Conservation (phyloP, 2,113 vertebrate genomes). For the Scolopax mira region DNA sequence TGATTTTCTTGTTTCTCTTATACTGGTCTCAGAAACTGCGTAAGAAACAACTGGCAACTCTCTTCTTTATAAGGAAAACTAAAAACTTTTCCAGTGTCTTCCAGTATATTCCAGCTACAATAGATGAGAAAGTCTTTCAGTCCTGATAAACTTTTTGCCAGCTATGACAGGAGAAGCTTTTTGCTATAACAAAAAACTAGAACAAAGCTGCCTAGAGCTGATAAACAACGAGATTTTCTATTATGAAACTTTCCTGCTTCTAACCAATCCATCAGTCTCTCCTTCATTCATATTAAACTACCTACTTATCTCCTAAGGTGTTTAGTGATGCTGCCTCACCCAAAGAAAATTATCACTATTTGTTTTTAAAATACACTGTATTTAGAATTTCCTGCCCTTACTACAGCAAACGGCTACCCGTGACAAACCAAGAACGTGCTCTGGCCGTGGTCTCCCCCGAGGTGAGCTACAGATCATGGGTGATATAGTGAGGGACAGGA, state of each 20-base stretch:
- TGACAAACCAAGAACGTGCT: not conserved
- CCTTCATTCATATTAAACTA: not conserved
- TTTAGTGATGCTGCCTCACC: not conserved
- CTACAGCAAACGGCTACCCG: not conserved
- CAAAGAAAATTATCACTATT: not conserved
- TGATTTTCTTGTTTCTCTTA: not conserved
- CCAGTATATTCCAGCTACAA: not conserved
- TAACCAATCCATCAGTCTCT: not conserved
- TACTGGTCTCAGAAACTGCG: not conserved
- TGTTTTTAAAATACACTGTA: not conserved
- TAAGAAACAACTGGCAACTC: not conserved
- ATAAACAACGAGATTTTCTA: not conserved
- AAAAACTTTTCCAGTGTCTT: not conserved
- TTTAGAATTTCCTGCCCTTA: not conserved
- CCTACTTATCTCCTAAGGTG: not conserved
- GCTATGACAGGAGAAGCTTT: not conserved
- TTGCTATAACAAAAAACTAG: not conserved
- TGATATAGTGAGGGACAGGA: not conserved
- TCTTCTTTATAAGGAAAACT: not conserved
- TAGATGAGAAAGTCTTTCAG: not conserved
- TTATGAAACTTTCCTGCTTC: not conserved
- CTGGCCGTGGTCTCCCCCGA: not conserved
- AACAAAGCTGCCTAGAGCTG: not conserved
- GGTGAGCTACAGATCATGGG: accelerated
- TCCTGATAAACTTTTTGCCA: not conserved